A percentile compares a stretch with the other conserved stretches of the same genome.
Conservation (phyloP, 1,140 invertebrate genomes). For the Papilio machaon region DNA sequence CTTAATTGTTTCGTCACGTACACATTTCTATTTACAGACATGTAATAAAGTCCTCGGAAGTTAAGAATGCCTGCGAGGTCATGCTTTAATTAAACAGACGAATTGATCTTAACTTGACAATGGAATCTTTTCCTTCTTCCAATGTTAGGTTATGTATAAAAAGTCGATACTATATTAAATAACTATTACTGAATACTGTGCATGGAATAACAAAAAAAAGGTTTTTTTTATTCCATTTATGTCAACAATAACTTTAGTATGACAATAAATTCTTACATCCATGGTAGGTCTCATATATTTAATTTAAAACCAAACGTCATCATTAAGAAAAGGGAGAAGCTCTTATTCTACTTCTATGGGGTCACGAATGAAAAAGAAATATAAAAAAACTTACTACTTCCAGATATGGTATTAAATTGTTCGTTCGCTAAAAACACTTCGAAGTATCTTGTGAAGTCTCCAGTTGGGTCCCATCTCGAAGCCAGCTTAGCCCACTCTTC, state of each 20-base stretch:
- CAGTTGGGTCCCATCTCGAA: slow-evolving; percentile 83
- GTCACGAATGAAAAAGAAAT: background rate
- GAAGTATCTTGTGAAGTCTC: slow-evolving; percentile 81
- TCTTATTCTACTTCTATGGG: background rate
- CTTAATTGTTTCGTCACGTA: slow-evolving; percentile 26
- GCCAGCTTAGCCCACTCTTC: slow-evolving; percentile 82
- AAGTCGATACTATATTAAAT: no score
- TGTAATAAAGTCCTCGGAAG: slow-evolving; percentile 12
- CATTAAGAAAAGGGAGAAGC: no score
- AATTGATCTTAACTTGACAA: background rate
- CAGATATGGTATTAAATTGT: slow-evolving; percentile 70
- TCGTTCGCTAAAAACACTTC: slow-evolving; percentile 78
- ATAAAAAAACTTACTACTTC: slow-evolving; percentile 50
- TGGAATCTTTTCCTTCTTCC: background rate
- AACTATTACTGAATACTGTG: no score
- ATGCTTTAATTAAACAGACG: slow-evolving; percentile 4
- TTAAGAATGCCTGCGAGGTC: background rate
- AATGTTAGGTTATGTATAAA: no score
- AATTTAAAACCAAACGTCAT: no score
- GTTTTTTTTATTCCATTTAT: background rate
- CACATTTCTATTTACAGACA: slow-evolving; percentile 30
- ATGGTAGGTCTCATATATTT: no score
- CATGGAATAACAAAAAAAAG: no score
- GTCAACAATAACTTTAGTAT: no score
- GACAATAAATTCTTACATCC: no score